Evolutionary conservation across 2,797 vertebrate species (phyloP), one percentile per base, ranked within the genome.

Genomic region (Australoheros facetus): DNA sequence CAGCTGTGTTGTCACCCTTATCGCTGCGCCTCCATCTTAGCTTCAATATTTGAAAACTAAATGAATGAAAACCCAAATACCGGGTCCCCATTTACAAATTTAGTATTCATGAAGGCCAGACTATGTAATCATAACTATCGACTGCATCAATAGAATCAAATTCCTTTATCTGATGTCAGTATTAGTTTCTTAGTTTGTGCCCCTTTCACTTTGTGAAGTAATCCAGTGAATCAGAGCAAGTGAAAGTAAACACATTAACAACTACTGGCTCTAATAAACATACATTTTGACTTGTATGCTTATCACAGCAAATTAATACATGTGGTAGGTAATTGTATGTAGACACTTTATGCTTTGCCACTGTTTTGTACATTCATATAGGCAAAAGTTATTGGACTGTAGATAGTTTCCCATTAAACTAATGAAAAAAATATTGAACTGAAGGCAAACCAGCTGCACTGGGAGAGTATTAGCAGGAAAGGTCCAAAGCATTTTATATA

Each of bases 1-100:
- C 88, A 84, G 86, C 88, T 90, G 89, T 82, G 86, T 87, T 74
- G 81, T 87, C 89, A 86, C 77, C 86, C 87, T 88, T 56, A 83
- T 90, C 86, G 75, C 85, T 82, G 75, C 56, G 72, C 59, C 78
- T 79, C 82, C 79, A 81, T 89, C 82, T 82, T 70, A 39, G 60
- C 79, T 78, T 82, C 85, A 84, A 16, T 74, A 37, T 91, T 86
- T 87, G 77, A 80, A 85, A 87, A 84, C 54, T 10, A 59, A 75
- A 66, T 56, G 32, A 80, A 62, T 53, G 72, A 69, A 88, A 78
- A 57, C 32, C 60, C 66, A 88, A 84, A 86, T 75, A 73, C 34
- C 54, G 12, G 9, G 59, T 17, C 39, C n/a, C 7, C 32, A 48
- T 60, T 73, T 26, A 66, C 71, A 9, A 4, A 77, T 77, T 59